Conservation (phyloP, 2,797 vertebrate genomes). For the Microtus agrestis region DNA sequence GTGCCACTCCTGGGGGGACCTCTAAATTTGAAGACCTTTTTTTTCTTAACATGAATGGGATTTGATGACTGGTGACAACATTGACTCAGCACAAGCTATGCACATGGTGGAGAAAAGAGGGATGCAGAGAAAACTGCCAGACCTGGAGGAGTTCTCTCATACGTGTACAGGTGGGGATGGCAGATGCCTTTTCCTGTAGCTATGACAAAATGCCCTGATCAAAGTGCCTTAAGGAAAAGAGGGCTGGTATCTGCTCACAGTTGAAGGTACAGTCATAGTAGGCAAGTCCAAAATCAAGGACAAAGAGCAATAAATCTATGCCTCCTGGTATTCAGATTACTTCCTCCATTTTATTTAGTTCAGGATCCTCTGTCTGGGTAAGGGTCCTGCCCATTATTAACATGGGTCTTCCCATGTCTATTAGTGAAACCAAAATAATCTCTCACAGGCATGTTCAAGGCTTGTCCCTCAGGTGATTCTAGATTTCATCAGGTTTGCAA, state of each 20-base stretch:
- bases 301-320: neutral
- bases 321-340: neutral
- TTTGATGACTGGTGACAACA: neutral
- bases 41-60: neutral
- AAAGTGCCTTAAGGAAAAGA: neutral
- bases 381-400: neutral
- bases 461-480: neutral
- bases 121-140: neutral
- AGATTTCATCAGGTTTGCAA: neutral
- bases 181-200: too few species aligned
- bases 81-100: neutral
- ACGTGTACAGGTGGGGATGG: neutral
- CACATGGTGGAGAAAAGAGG: neutral
- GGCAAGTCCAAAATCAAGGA: neutral
- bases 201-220: neutral
- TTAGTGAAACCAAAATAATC: neutral
- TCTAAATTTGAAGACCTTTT: neutral
- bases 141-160: neutral
- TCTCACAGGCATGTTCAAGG: neutral
- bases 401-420: neutral
- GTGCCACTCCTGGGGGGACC: neutral
- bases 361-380: neutral
- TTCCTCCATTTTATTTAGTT: neutral
- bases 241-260: too few species aligned
- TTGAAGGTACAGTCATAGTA: neutral